Evolutionary conservation across 2,797 vertebrate genomes (phyloP).

Genomic region (Lacerta agilis): DNA sequence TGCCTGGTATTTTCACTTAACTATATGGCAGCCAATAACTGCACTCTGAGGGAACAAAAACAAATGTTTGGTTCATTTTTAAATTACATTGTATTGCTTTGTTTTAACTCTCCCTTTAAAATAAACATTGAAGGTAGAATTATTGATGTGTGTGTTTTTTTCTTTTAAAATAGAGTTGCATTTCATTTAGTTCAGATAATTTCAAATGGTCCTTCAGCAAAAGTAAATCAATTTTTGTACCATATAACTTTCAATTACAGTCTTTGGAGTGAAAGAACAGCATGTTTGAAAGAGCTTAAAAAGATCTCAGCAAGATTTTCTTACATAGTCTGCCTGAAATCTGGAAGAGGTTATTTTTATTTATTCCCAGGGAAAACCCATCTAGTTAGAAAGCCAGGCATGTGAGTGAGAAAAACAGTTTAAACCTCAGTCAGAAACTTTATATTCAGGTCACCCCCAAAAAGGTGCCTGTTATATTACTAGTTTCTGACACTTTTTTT

Average conservation of each 20-base stretch:
- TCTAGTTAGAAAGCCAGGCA: neutral
- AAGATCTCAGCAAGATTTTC: conserved; percentile 36
- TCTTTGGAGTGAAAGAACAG: conserved; percentile 54
- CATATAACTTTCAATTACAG: conserved; percentile 66
- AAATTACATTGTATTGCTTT: conserved; percentile 60
- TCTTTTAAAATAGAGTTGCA: conserved; percentile 62
- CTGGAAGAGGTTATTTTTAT: neutral
- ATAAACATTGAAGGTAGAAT: conserved; percentile 60
- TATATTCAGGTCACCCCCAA: neutral
- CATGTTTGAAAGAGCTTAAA: conserved; percentile 46
- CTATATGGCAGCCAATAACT: conserved; percentile 59
- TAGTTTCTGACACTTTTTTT: neutral
- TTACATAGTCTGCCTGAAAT: conserved; percentile 47
- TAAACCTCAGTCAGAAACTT: neutral
- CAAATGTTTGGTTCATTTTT: conserved; percentile 51
- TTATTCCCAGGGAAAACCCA: neutral
- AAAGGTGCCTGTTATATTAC: too few species aligned
- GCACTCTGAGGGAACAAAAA: conserved; percentile 58
- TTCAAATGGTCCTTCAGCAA: conserved; percentile 68
- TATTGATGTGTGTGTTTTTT: conserved; percentile 63
- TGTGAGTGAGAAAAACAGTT: neutral
- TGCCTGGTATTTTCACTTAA: conserved; percentile 56
- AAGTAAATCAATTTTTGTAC: conserved; percentile 71
- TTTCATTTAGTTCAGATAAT: conserved; percentile 67
- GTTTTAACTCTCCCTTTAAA: conserved; percentile 51